These are phyloP conservation scores for Osmerus mordax DNA, from an alignment of 2,113 vertebrate genomes.

Conservation along the genomic window DNA sequence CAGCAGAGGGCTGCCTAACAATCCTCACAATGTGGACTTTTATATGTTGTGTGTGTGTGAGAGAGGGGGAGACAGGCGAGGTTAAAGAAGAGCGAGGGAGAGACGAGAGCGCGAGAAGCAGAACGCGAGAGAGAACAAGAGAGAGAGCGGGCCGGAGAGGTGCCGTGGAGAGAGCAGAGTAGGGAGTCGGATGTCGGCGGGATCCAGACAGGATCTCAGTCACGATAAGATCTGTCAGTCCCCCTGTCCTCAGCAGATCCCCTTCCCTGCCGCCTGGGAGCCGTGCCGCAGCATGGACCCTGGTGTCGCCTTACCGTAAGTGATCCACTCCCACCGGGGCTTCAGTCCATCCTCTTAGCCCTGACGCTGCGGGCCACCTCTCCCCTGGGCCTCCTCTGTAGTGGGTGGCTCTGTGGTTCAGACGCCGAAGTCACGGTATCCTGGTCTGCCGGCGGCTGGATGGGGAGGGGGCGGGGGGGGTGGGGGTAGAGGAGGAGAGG, in stretches of 20 bases:
- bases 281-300: conserved; percentile 54
- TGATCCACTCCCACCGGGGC: conserved; percentile 61
- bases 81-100: background rate
- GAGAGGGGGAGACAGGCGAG: conserved; percentile 9
- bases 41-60: conserved; percentile 42
- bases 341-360: conserved; percentile 71
- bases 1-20: conserved; percentile 39
- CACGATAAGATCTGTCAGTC: conserved; percentile 61
- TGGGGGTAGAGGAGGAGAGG: background rate
- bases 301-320: conserved; percentile 70
- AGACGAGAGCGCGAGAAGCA: conserved; percentile 8
- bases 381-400: conserved; percentile 57
- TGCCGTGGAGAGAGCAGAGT: background rate
- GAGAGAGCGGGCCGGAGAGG: background rate
- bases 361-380: conserved; percentile 31
- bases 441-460: background rate
- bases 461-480: background rate
- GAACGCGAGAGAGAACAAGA: conserved; percentile 13
- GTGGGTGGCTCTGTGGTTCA: conserved; percentile 60
- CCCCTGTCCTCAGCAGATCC: conserved; percentile 26
- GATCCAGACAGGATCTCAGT: conserved; percentile 33
- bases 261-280: conserved; percentile 44
- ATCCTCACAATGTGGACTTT: conserved; percentile 40
- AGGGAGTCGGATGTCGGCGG: too few species aligned
- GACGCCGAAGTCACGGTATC: conserved; percentile 46